phyloP scores from a whole-genome alignment of 2,888 invertebrate genomes.

The Cheilosia variabilis region DNA sequence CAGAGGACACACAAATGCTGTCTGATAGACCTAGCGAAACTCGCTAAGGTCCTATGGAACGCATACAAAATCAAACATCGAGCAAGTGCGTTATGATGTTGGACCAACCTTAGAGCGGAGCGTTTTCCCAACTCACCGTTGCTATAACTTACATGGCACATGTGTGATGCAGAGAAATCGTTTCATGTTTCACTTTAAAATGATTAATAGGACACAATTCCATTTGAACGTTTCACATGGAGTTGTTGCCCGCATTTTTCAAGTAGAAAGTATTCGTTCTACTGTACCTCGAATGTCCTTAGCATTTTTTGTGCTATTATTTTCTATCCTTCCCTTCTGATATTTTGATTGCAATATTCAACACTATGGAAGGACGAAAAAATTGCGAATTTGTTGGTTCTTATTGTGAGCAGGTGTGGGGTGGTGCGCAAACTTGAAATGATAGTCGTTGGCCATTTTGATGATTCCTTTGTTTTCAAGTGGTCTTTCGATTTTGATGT shows the following conservation, averaged over 20 bases:
- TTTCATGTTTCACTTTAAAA: conserved; percentile 69
- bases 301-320: background rate
- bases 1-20: conserved; percentile 29
- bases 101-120: background rate
- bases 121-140: conserved; percentile 8
- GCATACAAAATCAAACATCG: conserved; percentile 53
- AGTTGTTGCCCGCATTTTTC: conserved; percentile 64
- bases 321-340: conserved; percentile 1
- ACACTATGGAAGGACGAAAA: background rate
- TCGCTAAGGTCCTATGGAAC: conserved; percentile 43
- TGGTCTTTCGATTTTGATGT: no score
- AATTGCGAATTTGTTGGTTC: background rate
- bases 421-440: background rate
- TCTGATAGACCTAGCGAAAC: conserved; percentile 28
- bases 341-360: conserved; percentile 41
- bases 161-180: conserved; percentile 65
- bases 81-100: conserved; percentile 38
- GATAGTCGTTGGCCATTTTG: conserved; percentile 39
- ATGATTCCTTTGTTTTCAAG: conserved; percentile 12
- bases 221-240: conserved; percentile 60
- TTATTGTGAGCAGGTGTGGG: background rate
- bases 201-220: conserved; percentile 63
- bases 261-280: conserved; percentile 38
- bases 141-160: conserved; percentile 29
- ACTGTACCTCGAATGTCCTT: conserved; percentile 25